Conservation (phyloP, 2,797 vertebrate genomes). For the Sebastes miniatus region DNA sequence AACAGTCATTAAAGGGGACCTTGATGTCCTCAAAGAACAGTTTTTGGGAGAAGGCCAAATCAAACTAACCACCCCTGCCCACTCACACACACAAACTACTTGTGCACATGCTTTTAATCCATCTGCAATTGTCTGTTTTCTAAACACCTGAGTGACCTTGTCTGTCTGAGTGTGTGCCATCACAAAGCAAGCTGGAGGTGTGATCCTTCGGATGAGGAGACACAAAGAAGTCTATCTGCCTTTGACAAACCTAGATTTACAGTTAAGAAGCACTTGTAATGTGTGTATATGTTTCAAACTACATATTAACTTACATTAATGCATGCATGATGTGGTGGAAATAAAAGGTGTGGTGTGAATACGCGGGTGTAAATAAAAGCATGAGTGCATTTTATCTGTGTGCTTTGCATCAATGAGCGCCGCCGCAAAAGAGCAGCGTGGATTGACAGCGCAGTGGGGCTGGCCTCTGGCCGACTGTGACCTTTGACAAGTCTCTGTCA, state of each 20-base stretch:
- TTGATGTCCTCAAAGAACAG: conserved; percentile 6
- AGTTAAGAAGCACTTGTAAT: not conserved
- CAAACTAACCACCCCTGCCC: not conserved
- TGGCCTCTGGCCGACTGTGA: conserved; percentile 76
- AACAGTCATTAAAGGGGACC: conserved; percentile 14
- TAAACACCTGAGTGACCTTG: conserved; percentile 6
- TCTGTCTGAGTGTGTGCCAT: not conserved
- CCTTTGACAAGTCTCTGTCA: conserved; percentile 78
- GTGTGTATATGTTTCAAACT: not conserved
- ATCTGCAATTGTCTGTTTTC: conserved; percentile 9
- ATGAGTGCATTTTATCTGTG: conserved; percentile 32
- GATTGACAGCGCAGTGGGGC: conserved; percentile 58
- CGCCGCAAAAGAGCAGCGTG: conserved; percentile 64
- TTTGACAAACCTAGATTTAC: not conserved
- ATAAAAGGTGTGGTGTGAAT: conserved; percentile 8
- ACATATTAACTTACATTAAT: not conserved
- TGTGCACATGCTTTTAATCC: conserved; percentile 1
- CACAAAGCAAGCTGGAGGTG: not conserved
- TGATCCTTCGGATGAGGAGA: not conserved
- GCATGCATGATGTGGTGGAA: not conserved
- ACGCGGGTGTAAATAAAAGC: conserved; percentile 9
- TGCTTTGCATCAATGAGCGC: conserved; percentile 53
- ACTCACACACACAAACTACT: not conserved
- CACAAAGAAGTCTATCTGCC: not conserved
- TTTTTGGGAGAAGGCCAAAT: conserved; percentile 24